Percentiles rank a stretch among this genome's conserved stretches.
Conservation (phyloP, 2,888 invertebrate species). For the Mayetiola destructor region DNA sequence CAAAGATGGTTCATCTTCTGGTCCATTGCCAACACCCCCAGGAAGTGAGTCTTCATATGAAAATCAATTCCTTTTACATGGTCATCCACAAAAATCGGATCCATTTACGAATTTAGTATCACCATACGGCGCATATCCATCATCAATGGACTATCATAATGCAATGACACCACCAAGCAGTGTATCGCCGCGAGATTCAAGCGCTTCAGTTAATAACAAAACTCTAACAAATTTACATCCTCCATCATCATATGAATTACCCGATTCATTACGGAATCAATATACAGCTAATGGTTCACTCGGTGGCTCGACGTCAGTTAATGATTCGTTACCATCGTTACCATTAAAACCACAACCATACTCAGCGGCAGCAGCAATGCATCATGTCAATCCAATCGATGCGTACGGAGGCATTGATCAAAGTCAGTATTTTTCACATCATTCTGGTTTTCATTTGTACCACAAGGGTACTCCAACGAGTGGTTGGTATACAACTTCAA, state of each 20-base stretch:
- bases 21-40: constrained; percentile 81
- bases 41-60: constrained; percentile 65
- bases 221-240: constrained; percentile 37
- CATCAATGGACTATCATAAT: constrained; percentile 69
- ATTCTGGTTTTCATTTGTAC: constrained; percentile 76
- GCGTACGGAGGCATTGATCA: constrained; percentile 52
- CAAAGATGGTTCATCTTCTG: constrained; percentile 45
- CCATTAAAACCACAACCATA: constrained; percentile 86
- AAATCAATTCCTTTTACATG: constrained; percentile 44
- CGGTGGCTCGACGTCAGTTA: constrained; percentile 24
- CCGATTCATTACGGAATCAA: constrained; percentile 43
- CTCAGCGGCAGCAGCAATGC: constrained; percentile 50
- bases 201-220: constrained; percentile 39
- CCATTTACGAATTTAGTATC: constrained; percentile 45
- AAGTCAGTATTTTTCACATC: constrained; percentile 72
- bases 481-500: constrained; percentile 66
- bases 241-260: constrained; percentile 40
- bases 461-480: constrained; percentile 59
- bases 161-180: constrained; percentile 97
- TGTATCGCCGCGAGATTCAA: constrained; percentile 81
- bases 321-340: constrained; percentile 48
- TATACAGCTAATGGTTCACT: constrained; percentile 36
- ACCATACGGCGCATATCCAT: constrained; percentile 44
- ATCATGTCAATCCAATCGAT: constrained; percentile 36
- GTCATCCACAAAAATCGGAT: constrained; percentile 38